Evolutionary conservation across 64 coral and sea anemone species (phyloP).

Genomic region (Stylophora pistillata): DNA sequence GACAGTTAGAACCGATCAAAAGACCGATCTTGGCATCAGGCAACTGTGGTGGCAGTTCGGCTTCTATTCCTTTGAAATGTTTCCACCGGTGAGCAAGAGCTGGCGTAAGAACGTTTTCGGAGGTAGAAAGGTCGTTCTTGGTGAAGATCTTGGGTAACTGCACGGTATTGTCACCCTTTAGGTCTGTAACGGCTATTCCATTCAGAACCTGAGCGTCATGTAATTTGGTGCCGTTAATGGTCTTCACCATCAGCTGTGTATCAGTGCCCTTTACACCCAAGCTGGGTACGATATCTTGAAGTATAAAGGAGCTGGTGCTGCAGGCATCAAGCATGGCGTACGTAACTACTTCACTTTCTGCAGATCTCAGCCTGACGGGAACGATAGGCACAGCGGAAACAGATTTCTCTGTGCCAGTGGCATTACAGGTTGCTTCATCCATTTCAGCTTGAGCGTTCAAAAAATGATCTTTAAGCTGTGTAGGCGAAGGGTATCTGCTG

Average conservation of each 20-base stretch:
- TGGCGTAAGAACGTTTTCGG: slow-evolving; percentile 14
- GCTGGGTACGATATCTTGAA: slow-evolving; percentile 3
- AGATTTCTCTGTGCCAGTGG: background rate
- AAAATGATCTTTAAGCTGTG: background rate
- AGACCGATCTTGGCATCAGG: slow-evolving; percentile 42
- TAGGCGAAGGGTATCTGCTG: background rate
- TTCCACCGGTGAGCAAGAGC: slow-evolving; percentile 7
- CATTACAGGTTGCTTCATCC: slow-evolving; percentile 13
- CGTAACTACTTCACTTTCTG: slow-evolving; percentile 28
- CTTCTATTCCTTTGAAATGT: slow-evolving; percentile 17
- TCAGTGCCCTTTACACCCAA: slow-evolving; percentile 27
- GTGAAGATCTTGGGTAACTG: slow-evolving; percentile 29
- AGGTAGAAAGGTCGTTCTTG: slow-evolving; percentile 23
- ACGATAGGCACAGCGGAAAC: slow-evolving; percentile 40
- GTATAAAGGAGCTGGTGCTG: slow-evolving; percentile 54
- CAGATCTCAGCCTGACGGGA: slow-evolving; percentile 45
- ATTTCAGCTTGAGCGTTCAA: background rate
- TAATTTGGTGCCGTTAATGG: slow-evolving; percentile 24
- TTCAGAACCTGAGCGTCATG: slow-evolving; percentile 20
- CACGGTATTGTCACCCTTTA: slow-evolving; percentile 22
- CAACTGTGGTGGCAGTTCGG: slow-evolving; percentile 25
- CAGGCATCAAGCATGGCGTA: slow-evolving; percentile 69
- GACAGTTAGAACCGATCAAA: slow-evolving; percentile 57
- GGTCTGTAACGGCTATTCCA: slow-evolving; percentile 25
- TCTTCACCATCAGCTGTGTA: slow-evolving; percentile 48